Conservation (phyloP, 2,797 vertebrate species). For the Mionectes olivaceus region DNA sequence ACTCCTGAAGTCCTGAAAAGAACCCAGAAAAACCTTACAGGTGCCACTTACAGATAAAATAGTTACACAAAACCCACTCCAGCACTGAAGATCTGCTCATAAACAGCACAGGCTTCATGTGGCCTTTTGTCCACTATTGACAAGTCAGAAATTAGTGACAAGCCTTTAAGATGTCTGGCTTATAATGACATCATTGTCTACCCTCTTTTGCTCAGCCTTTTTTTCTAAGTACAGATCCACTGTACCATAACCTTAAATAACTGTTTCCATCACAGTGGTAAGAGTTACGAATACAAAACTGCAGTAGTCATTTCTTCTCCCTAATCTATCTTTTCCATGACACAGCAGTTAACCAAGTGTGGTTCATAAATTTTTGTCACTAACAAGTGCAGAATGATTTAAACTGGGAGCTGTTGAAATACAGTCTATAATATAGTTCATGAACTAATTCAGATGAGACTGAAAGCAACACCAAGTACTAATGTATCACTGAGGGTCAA, state of each 20-base stretch:
- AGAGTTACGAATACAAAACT: not conserved
- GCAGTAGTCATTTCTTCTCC: not conserved
- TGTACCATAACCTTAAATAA: not conserved
- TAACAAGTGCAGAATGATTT: not conserved
- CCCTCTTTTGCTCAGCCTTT: not conserved
- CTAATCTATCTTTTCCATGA: not conserved
- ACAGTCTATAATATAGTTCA: accelerated
- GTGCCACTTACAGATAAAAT: not conserved
- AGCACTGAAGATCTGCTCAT: not conserved
- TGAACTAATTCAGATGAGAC: not conserved
- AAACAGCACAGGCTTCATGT: not conserved
- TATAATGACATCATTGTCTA: not conserved
- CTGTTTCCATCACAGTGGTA: not conserved
- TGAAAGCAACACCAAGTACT: not conserved
- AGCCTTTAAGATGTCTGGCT: not conserved
- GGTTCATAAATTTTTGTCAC: slow-evolving; percentile 3
- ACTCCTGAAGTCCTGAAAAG: not conserved
- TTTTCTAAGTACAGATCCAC: not conserved
- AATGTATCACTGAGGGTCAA: not conserved
- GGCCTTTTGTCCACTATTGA: not conserved
- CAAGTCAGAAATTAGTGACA: not conserved
- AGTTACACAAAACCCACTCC: not conserved
- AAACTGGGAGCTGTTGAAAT: not conserved
- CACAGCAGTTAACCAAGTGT: not conserved
- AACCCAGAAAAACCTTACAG: not conserved